Evolutionary conservation across 1,140 invertebrate genomes (phyloP).

Genomic region (roundworm (Caenorhabditis elegans)): DNA sequence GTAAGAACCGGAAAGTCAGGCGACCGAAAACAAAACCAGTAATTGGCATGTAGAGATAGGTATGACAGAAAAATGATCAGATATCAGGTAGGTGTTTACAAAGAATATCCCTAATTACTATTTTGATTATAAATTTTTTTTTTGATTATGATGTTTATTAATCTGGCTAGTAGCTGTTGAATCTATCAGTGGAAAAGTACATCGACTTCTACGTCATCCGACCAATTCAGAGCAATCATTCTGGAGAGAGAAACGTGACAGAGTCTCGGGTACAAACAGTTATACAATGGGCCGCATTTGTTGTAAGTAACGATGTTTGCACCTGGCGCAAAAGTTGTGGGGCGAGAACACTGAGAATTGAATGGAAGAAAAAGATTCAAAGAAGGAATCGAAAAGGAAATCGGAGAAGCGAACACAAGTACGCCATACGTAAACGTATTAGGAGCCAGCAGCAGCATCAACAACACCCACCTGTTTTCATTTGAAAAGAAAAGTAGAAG

Average conservation of each 20-base stretch:
- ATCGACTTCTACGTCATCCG: not conserved
- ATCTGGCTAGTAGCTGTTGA: not conserved
- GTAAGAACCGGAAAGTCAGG: conserved; percentile 11
- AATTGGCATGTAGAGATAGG: not conserved
- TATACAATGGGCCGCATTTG: not conserved
- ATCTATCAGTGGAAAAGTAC: not conserved
- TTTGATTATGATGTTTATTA: not conserved
- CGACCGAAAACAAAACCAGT: no score
- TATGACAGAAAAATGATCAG: not conserved
- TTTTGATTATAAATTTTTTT: no score
- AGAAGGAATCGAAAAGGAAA: not conserved
- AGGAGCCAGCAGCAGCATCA: not conserved
- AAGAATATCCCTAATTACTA: no score
- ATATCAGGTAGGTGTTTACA: not conserved
- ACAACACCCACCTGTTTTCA: not conserved
- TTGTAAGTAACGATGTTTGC: not conserved
- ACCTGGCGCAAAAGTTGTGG: not conserved
- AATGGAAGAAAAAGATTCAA: not conserved
- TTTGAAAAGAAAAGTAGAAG: not conserved
- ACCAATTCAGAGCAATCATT: conserved; percentile 12
- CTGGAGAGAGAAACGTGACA: not conserved
- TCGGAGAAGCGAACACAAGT: not conserved
- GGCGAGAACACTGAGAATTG: not conserved
- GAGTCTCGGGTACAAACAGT: not conserved
- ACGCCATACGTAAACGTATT: not conserved